phyloP scores from a whole-genome alignment of 2,888 invertebrate species.

The Cephus runcator region DNA sequence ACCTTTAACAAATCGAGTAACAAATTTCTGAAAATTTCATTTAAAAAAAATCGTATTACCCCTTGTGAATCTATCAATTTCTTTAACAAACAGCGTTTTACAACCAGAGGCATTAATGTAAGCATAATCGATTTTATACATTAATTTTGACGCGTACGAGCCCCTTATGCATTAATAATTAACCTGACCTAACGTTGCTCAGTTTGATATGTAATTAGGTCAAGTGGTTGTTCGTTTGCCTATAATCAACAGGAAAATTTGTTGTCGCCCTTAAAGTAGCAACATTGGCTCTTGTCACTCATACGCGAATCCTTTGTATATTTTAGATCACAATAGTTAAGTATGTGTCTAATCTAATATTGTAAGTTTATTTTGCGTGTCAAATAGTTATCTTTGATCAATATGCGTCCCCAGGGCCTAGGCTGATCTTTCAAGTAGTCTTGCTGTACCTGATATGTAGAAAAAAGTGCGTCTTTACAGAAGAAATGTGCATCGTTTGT shows the following conservation, averaged over 20 bases:
- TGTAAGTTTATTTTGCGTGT: background rate
- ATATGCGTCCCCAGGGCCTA: background rate
- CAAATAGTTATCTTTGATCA: background rate
- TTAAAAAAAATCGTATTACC: background rate
- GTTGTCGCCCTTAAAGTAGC: background rate
- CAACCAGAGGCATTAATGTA: background rate
- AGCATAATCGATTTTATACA: background rate
- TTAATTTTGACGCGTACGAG: background rate
- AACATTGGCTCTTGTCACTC: background rate
- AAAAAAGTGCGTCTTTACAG: background rate
- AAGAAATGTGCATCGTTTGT: background rate
- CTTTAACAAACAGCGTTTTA: background rate
- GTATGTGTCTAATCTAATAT: background rate
- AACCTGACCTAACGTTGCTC: background rate
- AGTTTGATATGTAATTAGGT: background rate
- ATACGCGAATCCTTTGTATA: background rate
- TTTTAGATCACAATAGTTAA: background rate
- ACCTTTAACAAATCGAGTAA: constrained; percentile 32
- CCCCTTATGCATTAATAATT: background rate
- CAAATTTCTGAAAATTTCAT: background rate
- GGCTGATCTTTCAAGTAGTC: background rate
- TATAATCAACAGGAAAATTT: background rate
- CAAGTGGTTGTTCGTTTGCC: background rate
- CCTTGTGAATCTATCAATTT: background rate
- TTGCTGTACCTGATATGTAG: background rate